Evolutionary conservation across 2,113 vertebrate genomes (phyloP), one percentile per base, ranked within the genome.

Genomic region (Scomber scombrus): DNA sequence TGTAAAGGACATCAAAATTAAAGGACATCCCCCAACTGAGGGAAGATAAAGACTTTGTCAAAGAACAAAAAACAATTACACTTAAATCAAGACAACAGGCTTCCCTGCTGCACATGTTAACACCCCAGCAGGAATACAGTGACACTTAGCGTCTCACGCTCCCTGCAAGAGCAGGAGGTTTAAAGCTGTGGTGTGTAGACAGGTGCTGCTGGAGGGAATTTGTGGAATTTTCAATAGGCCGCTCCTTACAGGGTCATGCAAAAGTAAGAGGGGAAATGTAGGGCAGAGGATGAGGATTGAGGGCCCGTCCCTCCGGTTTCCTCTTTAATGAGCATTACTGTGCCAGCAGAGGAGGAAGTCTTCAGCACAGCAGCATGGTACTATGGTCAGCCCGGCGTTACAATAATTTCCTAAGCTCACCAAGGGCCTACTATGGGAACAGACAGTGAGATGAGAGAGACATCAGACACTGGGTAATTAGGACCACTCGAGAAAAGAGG

Each of bases 381-480:
- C 71, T 34, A 23, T 52, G 89, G 85, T 76, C 86, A 75, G 51
- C 34, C 16, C 34, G 1, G 34, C 43, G 8, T 54, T 16, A 10
- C 13, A 77, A 62, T 66, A 65, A 75, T 70, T 75, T 71, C 29
- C 51, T 51, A 51, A 26, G 67, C 66, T 71, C 49, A 85, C 49
- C 1, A 5, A 78, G 71, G 75, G 68, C 51, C 70, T 50, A 29
- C 58, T 64, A 67, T 14, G n/a, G 80, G 72, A 88, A 82, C 47
- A 83, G 65, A 84, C 82, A 85, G 64, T 4, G 4, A 88, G 80
- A 90, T 81, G 81, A 87, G 78, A 91, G 70, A 88, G 85, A 89
- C 89, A 89, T 92, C 91, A 92, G 71, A 91, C 81, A 60, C 78
- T 23, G 52, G 68, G 72, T 92, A 93, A 93, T 93, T 92, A 94